phyloP scores from a whole-genome alignment of 2,888 invertebrate genomes.

The Drosophila longiperda region DNA sequence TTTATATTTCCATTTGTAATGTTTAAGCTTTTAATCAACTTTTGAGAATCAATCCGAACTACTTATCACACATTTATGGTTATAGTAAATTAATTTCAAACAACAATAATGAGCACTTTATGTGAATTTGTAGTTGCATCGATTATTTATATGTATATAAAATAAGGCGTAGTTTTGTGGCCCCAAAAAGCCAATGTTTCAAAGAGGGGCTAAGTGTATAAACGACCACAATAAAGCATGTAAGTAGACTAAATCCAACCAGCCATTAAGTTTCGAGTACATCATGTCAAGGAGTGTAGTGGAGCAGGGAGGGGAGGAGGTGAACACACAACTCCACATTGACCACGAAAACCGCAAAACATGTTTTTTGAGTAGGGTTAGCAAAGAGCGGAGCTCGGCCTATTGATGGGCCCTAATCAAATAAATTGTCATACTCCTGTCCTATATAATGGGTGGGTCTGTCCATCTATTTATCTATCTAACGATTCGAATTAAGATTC shows the following conservation, averaged over 20 bases:
- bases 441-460: not conserved
- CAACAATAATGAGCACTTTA: not conserved
- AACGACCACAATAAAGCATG: conserved; percentile 65
- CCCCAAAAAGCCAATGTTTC: not conserved
- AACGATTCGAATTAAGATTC: conserved; percentile 14
- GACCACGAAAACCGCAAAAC: conserved; percentile 59
- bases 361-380: conserved; percentile 45
- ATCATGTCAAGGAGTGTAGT: not conserved
- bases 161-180: not conserved
- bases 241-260: conserved; percentile 70
- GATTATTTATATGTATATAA: not conserved
- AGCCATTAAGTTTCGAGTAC: conserved; percentile 65
- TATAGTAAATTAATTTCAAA: not conserved
- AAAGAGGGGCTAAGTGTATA: not conserved
- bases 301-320: not conserved
- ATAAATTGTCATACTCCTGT: conserved; percentile 57
- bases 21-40: not conserved
- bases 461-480: not conserved
- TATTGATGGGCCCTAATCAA: conserved; percentile 57
- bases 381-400: not conserved
- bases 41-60: not conserved
- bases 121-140: not conserved
- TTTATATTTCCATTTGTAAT: not conserved
- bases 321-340: not conserved
- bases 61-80: not conserved